Evolutionary conservation across 2,888 invertebrate genomes (phyloP).

Genomic region (Mechanitis messenoides): DNA sequence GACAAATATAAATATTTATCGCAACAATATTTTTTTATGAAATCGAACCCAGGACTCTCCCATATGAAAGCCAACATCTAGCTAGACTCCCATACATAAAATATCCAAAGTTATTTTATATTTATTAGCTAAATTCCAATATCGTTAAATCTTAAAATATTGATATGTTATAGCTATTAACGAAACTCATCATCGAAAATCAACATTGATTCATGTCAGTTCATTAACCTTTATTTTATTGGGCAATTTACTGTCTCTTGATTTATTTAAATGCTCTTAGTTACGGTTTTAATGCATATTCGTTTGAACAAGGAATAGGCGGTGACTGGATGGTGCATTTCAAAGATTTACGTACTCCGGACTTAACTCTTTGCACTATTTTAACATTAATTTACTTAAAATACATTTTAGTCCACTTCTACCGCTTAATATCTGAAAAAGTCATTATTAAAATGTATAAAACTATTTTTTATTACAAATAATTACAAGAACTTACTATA

Average conservation of each 20-base stretch:
- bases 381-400: not conserved
- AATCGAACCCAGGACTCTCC: no score
- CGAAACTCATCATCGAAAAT: not conserved
- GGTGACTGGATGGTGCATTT: slow-evolving; percentile 20
- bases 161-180: slow-evolving; percentile 2
- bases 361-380: not conserved
- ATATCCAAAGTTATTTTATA: no score
- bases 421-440: not conserved
- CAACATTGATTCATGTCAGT: not conserved
- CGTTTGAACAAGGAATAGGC: slow-evolving; percentile 23
- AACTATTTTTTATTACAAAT: no score
- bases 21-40: no score
- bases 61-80: no score
- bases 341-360: not conserved
- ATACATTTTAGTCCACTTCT: no score
- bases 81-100: no score
- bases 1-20: no score
- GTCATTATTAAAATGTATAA: no score
- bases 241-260: slow-evolving; percentile 42
- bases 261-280: slow-evolving; percentile 43
- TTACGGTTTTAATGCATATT: slow-evolving; percentile 30
- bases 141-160: not conserved
- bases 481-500: no score
- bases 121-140: no score
- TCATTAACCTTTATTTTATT: slow-evolving; percentile 37